Evolutionary conservation across 37 sponge, comb jelly and placozoan genomes (phyloP), one percentile per base, ranked within the genome.

Genomic region (Chondrilla cf. caribensis): DNA sequence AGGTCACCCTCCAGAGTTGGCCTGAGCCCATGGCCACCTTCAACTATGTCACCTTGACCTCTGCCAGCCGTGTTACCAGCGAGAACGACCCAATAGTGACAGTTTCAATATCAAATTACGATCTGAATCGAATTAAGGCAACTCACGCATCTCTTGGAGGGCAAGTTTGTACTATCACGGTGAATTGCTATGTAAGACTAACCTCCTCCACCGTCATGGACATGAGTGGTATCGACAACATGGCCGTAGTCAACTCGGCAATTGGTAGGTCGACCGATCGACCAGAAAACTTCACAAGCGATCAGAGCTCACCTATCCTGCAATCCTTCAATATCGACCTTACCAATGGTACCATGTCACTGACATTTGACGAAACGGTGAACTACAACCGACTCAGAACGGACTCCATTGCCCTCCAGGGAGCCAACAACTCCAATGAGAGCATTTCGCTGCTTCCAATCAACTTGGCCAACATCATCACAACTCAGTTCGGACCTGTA

Each of bases 321-420:
- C 58, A 85, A 9, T 58, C 65, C 36, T 95, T 86, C 80, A 80
- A 41, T 42, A 36, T 95, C 21, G 89, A 95, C 65, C 72, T 95
- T 1, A 94, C 92, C 19, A 73, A 58, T 38, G 85, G 70, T 2
- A 86, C 58, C 21, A 38, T 94, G 25, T 71, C 88, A 22, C 70
- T 96, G 19, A 84, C 86, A 0, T 96, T 96, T 88, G 91, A 96
- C 81, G 97, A 96, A 60, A 90, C 90, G 25, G 84, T 96, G 43
- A 91, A 93, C 73, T 87, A 79, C 68, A 60, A 14, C 0, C 83
- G 68, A 18, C 86, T 92, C 62, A 84, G 81, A 22, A 39, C 90
- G 38, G 93, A 86, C 28, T 88, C 84, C 38, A 88, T 92, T 51
- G 58, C 81, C 39, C 86, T 92, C 36, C 89, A 88, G 72, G 93